Conservation (phyloP, 2,113 vertebrate species). For the Gymnobelideus leadbeateri region DNA sequence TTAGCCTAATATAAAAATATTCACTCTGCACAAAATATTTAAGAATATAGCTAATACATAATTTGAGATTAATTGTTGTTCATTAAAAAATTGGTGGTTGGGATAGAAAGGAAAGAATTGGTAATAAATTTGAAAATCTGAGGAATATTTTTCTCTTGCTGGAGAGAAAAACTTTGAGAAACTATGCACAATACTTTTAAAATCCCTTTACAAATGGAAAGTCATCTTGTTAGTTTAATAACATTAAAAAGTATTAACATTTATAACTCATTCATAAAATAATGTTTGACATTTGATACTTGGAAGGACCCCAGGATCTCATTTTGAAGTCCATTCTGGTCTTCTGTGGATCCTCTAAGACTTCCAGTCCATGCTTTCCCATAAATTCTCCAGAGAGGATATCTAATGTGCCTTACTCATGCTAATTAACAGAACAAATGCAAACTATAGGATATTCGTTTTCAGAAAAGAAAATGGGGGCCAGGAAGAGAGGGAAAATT, state of each 20-base stretch:
- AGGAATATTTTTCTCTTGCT: background rate
- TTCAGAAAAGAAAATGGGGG: background rate
- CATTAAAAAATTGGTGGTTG: background rate
- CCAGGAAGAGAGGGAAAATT: background rate
- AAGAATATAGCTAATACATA: background rate
- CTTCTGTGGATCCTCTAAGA: background rate
- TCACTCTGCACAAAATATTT: background rate
- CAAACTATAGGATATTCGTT: background rate
- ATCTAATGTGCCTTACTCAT: background rate
- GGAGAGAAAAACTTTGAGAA: background rate
- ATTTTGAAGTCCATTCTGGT: background rate
- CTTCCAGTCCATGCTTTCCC: background rate
- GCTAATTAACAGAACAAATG: background rate
- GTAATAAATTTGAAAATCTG: background rate
- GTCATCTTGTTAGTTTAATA: background rate
- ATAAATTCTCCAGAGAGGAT: background rate
- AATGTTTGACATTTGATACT: background rate
- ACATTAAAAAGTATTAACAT: background rate
- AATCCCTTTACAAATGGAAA: background rate
- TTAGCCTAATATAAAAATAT: background rate
- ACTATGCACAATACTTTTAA: background rate
- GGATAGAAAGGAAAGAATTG: background rate
- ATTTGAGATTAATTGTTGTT: background rate
- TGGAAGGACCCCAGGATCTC: background rate
- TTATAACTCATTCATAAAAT: background rate